Evolutionary conservation across 92 coral and sea anemone species (phyloP), one percentile per base, ranked within the genome.

Genomic region (Zoanthus gigantus): DNA sequence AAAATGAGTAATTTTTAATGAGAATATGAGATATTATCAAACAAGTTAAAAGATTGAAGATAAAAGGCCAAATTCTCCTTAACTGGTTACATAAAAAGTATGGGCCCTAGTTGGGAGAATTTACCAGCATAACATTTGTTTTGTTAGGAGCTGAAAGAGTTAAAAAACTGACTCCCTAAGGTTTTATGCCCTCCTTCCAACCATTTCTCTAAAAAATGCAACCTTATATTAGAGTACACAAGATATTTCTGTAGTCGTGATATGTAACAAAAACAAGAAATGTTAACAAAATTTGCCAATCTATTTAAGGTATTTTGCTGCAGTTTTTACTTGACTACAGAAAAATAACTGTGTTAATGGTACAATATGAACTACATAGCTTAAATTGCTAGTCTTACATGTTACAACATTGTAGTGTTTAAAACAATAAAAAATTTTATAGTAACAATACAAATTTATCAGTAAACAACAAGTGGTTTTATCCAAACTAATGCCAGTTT

Each of bases 391-490:
- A n/a, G 78, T 47, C 56, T 74, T 74, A 18, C 78, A 74, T 74
- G 78, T 15, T 45, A 74, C 78, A 74, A 74, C 78, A 74, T 44
- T 47, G 78, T 74, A 44, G 78, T 74, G 57, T 45, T 46, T 74
- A 60, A 46, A 74, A 74, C 56, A 74, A 74, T 72, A 42, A 32
- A 47, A 46, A 74, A 13, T 74, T 74, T 74, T 23, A 74, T 74
- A 74, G 31, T 46, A 44, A 9, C 16, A 30, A 74, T 74, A 45
- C 46, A 74, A 45, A 74, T 74, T 74, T 17, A 74, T 74, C 56
- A 74, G 78, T 45, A 74, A n/a, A 74, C 60, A 74, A 74, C 78
- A 17, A n/a, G 78, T 45, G 78, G 78, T 74, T 42, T 74, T 74
- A 17, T 74, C 78, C 60, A 74, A 74, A 45, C 37, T 47, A 74